A percentile compares a stretch with the other conserved stretches of the same genome.
phyloP scores from a whole-genome alignment of 2,113 vertebrate species.

The Microcebus lehilahytsara region DNA sequence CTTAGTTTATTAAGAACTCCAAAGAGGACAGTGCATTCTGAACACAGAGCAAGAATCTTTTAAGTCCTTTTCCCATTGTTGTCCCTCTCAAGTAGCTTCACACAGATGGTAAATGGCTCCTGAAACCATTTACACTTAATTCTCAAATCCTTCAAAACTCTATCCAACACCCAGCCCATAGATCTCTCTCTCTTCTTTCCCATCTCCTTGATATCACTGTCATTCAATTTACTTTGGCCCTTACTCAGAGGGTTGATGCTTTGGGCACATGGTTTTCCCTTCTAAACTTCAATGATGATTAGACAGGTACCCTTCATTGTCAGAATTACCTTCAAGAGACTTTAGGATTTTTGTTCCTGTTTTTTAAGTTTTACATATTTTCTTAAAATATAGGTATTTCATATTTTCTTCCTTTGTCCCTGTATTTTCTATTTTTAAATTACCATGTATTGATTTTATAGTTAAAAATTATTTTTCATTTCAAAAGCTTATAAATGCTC shows the following conservation, averaged over 20 bases:
- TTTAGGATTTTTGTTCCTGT: not conserved
- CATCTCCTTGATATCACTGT: not conserved
- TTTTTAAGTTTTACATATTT: not conserved
- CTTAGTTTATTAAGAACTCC: not conserved
- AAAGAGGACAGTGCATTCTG: not conserved
- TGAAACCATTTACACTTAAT: not conserved
- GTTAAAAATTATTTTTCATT: constrained; percentile 8
- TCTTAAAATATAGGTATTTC: constrained; percentile 17
- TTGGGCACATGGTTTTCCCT: not conserved
- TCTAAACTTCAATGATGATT: constrained; percentile 8
- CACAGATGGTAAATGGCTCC: not conserved
- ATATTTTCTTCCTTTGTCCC: constrained; percentile 12
- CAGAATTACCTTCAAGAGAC: constrained; percentile 13
- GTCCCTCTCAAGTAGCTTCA: not conserved
- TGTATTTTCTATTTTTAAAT: constrained; percentile 25
- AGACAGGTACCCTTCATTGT: not conserved
- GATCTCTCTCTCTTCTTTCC: not conserved
- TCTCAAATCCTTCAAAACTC: not conserved
- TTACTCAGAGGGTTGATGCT: not conserved
- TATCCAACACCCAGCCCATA: not conserved
- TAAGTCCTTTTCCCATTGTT: not conserved
- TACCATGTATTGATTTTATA: constrained; percentile 13
- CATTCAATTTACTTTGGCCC: not conserved
- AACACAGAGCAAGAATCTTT: not conserved
- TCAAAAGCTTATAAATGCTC: not conserved